Evolutionary conservation across 2,888 invertebrate genomes (phyloP).

Genomic region (Caradrina clavipalpis): DNA sequence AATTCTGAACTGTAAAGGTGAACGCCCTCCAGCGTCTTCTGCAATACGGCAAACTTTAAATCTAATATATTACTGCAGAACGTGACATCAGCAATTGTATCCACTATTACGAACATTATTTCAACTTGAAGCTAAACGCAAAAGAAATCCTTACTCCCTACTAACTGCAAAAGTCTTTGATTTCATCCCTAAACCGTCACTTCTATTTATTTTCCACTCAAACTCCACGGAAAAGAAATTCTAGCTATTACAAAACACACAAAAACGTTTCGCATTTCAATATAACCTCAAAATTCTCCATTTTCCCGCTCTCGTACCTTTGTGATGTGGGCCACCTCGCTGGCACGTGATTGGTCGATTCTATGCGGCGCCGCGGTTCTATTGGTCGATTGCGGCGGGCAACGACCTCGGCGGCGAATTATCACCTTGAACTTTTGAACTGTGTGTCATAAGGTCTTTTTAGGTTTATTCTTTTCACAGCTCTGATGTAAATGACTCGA

Average conservation of each 20-base stretch:
- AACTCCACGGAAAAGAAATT: slow-evolving; percentile 24
- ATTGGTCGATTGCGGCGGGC: slow-evolving; percentile 71
- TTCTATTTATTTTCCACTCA: slow-evolving; percentile 18
- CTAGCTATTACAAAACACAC: slow-evolving; percentile 33
- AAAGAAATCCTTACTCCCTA: neutral
- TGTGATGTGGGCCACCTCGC: slow-evolving; percentile 62
- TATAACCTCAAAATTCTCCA: slow-evolving; percentile 60
- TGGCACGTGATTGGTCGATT: slow-evolving; percentile 69
- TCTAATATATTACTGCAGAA: slow-evolving; percentile 45
- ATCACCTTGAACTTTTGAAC: slow-evolving; percentile 74
- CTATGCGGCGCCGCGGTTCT: slow-evolving; percentile 56
- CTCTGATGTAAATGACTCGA: slow-evolving; percentile 10
- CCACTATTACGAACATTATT: slow-evolving; percentile 7
- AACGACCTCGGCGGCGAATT: slow-evolving; percentile 67
- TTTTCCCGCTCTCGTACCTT: slow-evolving; percentile 63
- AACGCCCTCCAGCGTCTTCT: slow-evolving; percentile 42
- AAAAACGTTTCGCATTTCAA: slow-evolving; percentile 58
- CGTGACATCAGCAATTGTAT: slow-evolving; percentile 2
- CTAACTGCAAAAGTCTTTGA: neutral
- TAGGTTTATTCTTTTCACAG: slow-evolving; percentile 36
- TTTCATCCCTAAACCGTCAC: slow-evolving; percentile 1
- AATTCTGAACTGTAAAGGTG: slow-evolving; percentile 35
- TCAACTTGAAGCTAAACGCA: neutral
- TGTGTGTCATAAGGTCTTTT: slow-evolving; percentile 57
- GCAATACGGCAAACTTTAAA: slow-evolving; percentile 46